Conservation (phyloP, 2,797 vertebrate species). For the Tadarida brasiliensis region DNA sequence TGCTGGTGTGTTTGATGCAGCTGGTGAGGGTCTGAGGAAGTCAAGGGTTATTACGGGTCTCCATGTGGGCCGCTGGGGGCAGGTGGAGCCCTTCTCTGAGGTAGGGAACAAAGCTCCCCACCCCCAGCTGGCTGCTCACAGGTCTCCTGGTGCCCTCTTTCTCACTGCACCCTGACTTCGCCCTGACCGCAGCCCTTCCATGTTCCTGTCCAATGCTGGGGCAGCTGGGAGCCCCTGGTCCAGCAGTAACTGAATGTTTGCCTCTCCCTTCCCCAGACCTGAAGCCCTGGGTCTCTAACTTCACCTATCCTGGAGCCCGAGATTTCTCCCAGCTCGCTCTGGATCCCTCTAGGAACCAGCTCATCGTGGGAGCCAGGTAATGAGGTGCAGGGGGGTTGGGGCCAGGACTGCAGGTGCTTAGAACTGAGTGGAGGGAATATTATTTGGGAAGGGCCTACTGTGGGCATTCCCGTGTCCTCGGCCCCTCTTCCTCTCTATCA, state of each 20-base stretch:
- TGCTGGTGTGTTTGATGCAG: neutral
- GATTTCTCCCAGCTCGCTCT: constrained; percentile 98
- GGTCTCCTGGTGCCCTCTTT: neutral
- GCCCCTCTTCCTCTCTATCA: neutral
- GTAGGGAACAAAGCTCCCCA: neutral
- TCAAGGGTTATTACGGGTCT: neutral
- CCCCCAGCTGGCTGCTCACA: neutral
- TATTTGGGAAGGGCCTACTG: neutral
- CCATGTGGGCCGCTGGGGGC: neutral
- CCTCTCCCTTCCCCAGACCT: constrained; percentile 90
- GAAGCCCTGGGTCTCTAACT: constrained; percentile 95
- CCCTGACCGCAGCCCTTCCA: neutral
- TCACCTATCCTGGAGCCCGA: constrained; percentile 93
- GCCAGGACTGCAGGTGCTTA: neutral
- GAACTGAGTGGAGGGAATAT: neutral
- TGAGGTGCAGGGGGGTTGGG: neutral
- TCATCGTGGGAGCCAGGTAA: constrained; percentile 99
- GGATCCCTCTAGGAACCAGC: constrained; percentile 97
- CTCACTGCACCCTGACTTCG: constrained; percentile 24
- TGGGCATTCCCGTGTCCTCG: neutral
- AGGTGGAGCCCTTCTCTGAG: neutral
- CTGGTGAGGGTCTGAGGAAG: neutral
- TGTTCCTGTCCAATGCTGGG: neutral
- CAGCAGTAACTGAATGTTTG: constrained; percentile 70
- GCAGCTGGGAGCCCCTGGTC: neutral